Percentiles rank a stretch among this genome's conserved stretches.
Evolutionary conservation across 2,113 vertebrate species (phyloP).

Genomic region (Lagopus muta): DNA sequence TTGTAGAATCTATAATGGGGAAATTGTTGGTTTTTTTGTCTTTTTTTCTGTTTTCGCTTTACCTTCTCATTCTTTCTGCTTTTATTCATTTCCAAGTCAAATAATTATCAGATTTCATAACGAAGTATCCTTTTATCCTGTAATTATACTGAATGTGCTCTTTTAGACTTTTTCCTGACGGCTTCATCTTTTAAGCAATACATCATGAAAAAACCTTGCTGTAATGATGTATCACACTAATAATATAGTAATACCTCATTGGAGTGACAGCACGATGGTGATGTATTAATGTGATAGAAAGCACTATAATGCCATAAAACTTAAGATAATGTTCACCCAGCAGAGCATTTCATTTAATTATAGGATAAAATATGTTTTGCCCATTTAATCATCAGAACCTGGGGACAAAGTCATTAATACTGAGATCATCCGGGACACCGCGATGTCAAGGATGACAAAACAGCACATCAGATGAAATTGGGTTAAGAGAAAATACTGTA

Average conservation of each 20-base stretch:
- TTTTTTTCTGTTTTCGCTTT: neutral
- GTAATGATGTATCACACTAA: conserved; percentile 73
- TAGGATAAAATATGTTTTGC: conserved; percentile 47
- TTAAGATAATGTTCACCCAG: conserved; percentile 34
- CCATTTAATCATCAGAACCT: conserved; percentile 16
- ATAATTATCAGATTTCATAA: conserved; percentile 20
- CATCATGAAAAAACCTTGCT: conserved; percentile 67
- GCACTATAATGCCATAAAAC: conserved; percentile 35
- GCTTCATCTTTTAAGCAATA: conserved; percentile 70
- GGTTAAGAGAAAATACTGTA: neutral
- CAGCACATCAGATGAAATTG: neutral
- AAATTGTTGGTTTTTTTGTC: too few relatives aligned
- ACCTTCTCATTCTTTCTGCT: neutral
- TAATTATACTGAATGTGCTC: conserved; percentile 70
- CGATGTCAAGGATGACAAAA: neutral
- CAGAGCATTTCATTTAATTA: conserved; percentile 60
- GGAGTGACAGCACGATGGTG: conserved; percentile 16
- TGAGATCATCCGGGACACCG: neutral
- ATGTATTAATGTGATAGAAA: conserved; percentile 44
- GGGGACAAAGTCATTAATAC: neutral
- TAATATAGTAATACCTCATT: conserved; percentile 25
- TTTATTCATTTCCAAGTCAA: conserved; percentile 28
- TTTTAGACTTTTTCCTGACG: conserved; percentile 48
- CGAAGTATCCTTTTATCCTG: conserved; percentile 44
- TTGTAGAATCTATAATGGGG: neutral